A percentile compares a stretch with the other conserved stretches of the same genome.
phyloP scores from a whole-genome alignment of 64 coral and sea anemone species.

The Actinia tenebrosa region DNA sequence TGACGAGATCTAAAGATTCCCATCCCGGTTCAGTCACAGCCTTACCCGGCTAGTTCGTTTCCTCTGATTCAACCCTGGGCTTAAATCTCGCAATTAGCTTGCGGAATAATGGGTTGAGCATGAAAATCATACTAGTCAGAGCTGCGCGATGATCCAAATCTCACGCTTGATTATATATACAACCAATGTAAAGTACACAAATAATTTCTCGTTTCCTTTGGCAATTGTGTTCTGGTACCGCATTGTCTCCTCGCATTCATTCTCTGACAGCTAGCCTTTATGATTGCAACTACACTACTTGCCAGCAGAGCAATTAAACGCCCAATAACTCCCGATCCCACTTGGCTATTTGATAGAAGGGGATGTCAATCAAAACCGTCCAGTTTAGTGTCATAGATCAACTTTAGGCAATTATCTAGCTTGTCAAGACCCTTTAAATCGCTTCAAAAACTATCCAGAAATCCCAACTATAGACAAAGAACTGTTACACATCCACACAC shows the following conservation, averaged over 20 bases:
- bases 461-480: not conserved
- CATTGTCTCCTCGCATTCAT: constrained; percentile 30
- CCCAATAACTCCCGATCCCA: not conserved
- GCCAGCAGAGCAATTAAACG: constrained; percentile 3
- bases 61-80: not conserved
- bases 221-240: constrained; percentile 29
- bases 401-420: constrained; percentile 21
- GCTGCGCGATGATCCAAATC: not conserved
- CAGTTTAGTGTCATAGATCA: constrained; percentile 4
- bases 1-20: not conserved
- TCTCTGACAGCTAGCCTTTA: not conserved
- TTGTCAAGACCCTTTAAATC: constrained; percentile 13
- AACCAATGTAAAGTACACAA: constrained; percentile 19
- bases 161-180: not conserved
- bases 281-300: constrained; percentile 19
- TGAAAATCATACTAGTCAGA: not conserved
- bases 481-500: not conserved
- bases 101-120: not conserved
- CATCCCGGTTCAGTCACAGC: not conserved
- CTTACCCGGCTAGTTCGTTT: not conserved
- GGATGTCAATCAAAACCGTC: constrained; percentile 15
- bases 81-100: not conserved
- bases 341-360: constrained; percentile 26
- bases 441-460: constrained; percentile 23
- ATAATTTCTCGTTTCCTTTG: constrained; percentile 10